phyloP scores from a whole-genome alignment of 2,797 vertebrate genomes.

The Ciconia nigra region DNA sequence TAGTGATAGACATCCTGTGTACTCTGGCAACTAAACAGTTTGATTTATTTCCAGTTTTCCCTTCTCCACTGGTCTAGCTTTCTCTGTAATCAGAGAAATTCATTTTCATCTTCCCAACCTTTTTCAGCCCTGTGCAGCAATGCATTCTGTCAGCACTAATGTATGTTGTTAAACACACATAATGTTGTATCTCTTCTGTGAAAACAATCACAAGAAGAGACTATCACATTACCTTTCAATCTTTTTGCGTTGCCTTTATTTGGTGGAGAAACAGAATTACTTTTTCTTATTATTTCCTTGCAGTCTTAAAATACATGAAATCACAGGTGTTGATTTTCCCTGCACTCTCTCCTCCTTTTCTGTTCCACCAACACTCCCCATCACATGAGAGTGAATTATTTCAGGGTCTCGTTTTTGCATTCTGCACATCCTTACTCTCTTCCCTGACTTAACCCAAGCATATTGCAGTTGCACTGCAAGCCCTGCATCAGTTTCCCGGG shows the following conservation, averaged over 20 bases:
- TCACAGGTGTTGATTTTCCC: neutral
- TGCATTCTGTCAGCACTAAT: neutral
- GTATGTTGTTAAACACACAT: neutral
- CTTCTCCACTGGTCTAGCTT: neutral
- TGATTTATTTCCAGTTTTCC: neutral
- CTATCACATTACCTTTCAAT: neutral
- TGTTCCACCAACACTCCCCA: neutral
- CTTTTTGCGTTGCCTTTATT: neutral
- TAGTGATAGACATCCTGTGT: neutral
- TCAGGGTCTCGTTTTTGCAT: neutral
- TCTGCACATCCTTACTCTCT: neutral
- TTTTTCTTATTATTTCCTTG: neutral
- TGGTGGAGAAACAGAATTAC: neutral
- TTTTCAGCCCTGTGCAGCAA: neutral
- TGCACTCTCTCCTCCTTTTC: neutral
- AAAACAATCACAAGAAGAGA: neutral
- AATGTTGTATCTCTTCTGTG: neutral
- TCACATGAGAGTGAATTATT: neutral
- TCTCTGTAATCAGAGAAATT: no score
- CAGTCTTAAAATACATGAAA: neutral
- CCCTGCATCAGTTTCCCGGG: neutral
- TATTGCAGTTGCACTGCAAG: neutral
- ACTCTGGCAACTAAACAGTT: neutral
- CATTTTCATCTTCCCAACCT: neutral
- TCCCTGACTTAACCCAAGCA: neutral